Percentiles rank a stretch among this genome's conserved stretches.
These are phyloP conservation scores for Thereuonema tuberculata DNA, from an alignment of 1,140 invertebrate genomes.

Conservation along the genomic window DNA sequence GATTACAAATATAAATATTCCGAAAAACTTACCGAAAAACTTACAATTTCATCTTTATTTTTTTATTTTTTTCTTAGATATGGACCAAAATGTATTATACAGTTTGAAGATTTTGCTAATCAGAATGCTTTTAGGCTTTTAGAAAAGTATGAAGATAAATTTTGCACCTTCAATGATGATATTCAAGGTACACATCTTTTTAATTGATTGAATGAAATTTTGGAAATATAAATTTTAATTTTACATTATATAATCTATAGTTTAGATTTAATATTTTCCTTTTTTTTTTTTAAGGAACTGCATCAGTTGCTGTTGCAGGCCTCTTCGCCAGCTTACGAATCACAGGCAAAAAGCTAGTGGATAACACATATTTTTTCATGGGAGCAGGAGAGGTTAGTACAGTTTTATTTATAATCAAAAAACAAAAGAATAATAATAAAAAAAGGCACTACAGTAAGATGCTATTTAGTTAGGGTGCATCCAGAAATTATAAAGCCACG, in stretches of 20 bases:
- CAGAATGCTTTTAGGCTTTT: conserved; percentile 83
- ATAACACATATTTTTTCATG: conserved; percentile 76
- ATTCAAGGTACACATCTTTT: conserved; percentile 48
- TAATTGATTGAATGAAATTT: conserved; percentile 6
- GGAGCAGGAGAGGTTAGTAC: conserved; percentile 69
- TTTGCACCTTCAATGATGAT: conserved; percentile 95
- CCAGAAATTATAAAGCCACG: too few species aligned
- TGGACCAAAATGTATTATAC: conserved; percentile 35
- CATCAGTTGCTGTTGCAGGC: conserved; percentile 80
- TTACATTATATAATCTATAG: not conserved
- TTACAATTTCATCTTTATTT: too few species aligned
- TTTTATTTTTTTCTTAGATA: conserved; percentile 25
- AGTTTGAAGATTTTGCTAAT: conserved; percentile 96
- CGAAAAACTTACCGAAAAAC: too few species aligned
- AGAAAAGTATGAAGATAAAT: conserved; percentile 68
- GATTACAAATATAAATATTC: too few species aligned
- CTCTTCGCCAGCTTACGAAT: conserved; percentile 65
- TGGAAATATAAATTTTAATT: not conserved
- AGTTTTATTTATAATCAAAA: too few species aligned
- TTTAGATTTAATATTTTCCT: not conserved
- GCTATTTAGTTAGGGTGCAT: not conserved
- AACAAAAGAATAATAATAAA: not conserved
- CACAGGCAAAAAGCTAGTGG: conserved; percentile 56
- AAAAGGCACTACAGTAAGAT: not conserved
- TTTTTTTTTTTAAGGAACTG: conserved; percentile 51